Percentiles rank a stretch among this genome's conserved stretches.
These are phyloP conservation scores for Sylvietta virens DNA, from an alignment of 2,113 vertebrate species.

Conservation along the genomic window DNA sequence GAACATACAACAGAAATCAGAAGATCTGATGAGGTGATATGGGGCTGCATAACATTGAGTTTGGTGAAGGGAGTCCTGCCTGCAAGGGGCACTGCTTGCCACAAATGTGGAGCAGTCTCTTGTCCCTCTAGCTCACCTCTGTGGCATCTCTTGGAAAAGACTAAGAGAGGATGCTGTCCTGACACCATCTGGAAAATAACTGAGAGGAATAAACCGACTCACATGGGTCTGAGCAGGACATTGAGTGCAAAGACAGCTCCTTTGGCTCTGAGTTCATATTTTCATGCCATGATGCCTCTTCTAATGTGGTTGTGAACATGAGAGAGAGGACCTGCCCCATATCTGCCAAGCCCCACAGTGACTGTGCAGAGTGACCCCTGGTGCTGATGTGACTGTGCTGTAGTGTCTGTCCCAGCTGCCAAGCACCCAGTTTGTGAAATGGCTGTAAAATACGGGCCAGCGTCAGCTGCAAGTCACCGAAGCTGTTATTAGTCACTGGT, in stretches of 20 bases:
- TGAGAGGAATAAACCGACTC: neutral
- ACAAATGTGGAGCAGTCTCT: fast-evolving
- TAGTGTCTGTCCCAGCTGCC: fast-evolving
- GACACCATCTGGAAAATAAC: neutral
- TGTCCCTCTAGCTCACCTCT: neutral
- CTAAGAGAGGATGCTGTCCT: neutral
- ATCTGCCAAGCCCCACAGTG: neutral
- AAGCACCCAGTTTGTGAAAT: neutral
- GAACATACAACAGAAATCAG: neutral
- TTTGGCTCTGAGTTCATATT: neutral
- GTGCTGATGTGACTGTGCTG: neutral
- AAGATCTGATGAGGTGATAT: neutral
- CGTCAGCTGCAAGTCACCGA: fast-evolving
- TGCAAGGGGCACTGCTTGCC: fast-evolving
- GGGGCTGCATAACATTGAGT: neutral
- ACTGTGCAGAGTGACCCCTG: fast-evolving
- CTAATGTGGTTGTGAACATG: neutral
- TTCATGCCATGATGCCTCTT: neutral
- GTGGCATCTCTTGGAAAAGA: fast-evolving
- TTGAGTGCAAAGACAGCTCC: neutral
- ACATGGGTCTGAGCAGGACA: neutral
- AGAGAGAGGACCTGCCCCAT: neutral
- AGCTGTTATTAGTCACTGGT: neutral
- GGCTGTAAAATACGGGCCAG: neutral
- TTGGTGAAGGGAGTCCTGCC: fast-evolving